These are phyloP conservation scores for Merodon equestris DNA, from an alignment of 2,888 invertebrate genomes.

Conservation along the genomic window DNA sequence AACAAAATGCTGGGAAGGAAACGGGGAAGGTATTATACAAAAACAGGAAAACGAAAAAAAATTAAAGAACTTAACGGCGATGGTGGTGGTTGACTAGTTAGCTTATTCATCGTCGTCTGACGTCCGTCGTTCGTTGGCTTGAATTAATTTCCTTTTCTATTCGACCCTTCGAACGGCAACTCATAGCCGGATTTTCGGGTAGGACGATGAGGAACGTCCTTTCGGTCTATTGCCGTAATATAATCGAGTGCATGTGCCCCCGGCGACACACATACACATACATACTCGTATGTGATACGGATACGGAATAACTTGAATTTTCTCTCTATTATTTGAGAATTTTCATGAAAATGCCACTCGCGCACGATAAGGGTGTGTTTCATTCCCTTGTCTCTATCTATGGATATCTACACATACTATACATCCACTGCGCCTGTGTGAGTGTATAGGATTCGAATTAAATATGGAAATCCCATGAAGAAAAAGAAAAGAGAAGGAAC, in stretches of 20 bases:
- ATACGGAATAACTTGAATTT: conserved; percentile 38
- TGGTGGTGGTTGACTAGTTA: background rate
- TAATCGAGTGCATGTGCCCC: conserved; percentile 47
- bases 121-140: background rate
- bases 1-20: too few species aligned
- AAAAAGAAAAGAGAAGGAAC: conserved; percentile 14
- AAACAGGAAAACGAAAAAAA: background rate
- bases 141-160: conserved; percentile 52
- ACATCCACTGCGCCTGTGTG: background rate
- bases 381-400: background rate
- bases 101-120: conserved; percentile 10
- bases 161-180: conserved; percentile 20
- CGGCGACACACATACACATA: background rate
- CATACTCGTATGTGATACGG: too few species aligned
- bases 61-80: too few species aligned
- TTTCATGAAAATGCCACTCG: conserved; percentile 32
- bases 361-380: conserved; percentile 1
- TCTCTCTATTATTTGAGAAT: conserved; percentile 53
- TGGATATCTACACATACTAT: too few species aligned
- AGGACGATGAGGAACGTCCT: too few species aligned
- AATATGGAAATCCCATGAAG: conserved; percentile 25
- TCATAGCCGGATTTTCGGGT: too few species aligned
- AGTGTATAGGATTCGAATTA: conserved; percentile 30
- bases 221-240: conserved; percentile 16
- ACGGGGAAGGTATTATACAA: background rate